Evolutionary conservation across 2,113 vertebrate species (phyloP).

Genomic region (Salminus brasiliensis): DNA sequence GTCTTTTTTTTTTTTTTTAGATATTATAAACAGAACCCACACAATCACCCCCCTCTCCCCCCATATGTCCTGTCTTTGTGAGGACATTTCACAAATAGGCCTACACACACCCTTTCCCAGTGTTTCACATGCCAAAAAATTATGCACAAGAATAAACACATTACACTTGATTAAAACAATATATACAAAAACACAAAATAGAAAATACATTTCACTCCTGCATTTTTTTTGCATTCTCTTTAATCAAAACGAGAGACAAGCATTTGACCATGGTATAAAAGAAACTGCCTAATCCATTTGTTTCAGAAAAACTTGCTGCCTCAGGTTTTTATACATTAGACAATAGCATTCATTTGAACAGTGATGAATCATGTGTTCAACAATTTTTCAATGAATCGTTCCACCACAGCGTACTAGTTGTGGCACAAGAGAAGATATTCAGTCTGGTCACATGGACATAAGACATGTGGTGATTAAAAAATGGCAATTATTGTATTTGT

Average conservation of each 20-base stretch:
- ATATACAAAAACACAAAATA: slow-evolving; percentile 26
- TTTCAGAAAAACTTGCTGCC: not conserved
- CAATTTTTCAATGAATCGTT: not conserved
- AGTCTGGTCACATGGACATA: slow-evolving; percentile 21
- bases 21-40: too few species aligned
- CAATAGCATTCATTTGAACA: not conserved
- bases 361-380: not conserved
- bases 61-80: too few species aligned
- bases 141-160: not conserved
- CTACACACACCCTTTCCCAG: too few species aligned
- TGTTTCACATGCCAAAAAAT: not conserved
- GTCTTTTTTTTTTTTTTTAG: too few species aligned
- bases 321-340: slow-evolving; percentile 10
- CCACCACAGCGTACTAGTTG: not conserved
- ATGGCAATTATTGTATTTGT: slow-evolving; percentile 4
- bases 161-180: not conserved
- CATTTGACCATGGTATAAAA: slow-evolving; percentile 36
- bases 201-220: not conserved
- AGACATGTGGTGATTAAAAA: slow-evolving; percentile 29
- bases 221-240: slow-evolving; percentile 18
- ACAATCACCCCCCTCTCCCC: too few species aligned
- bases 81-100: too few species aligned
- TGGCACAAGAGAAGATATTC: slow-evolving; percentile 22
- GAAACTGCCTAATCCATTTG: not conserved
- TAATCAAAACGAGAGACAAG: slow-evolving; percentile 31